Base-by-base conservation (phyloP, 2,888 invertebrate species). In the Conistra vaccinii region DNA sequence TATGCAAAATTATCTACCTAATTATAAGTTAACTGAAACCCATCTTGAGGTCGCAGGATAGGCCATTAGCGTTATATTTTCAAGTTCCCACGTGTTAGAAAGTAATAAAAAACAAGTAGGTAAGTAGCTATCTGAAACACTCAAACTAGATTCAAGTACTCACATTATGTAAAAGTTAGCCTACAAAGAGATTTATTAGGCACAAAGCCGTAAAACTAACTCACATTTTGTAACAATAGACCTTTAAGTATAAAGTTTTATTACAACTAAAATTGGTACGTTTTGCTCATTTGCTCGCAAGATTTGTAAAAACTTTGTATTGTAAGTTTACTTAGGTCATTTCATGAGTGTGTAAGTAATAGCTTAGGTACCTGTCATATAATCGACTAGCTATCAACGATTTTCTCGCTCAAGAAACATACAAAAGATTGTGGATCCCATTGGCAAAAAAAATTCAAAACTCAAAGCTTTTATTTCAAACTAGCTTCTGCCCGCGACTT, bases 111-210 rank as follows among this genome's bases (percentile, higher is more conserved):
- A 72, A 74, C 51, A 62, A 35, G 32, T 51, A 42, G 14, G 1
- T 51, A 29, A 51, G 55, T 57, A 39, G n/a, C 66, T 73, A 51
- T 12, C 10, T 57, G 42, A 72, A 51, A 58, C 62, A 58, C 66
- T 73, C 23, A 32, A 32, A 55, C 23, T 23, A 39, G 51, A 62
- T 81, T 67, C 51, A 73, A 80, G 65, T 67, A 57, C 55, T n/a
- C 23, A 74, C 62, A 62, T 79, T 68, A 75, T 65, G 60, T 76
- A 20, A 45, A 81, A 81, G 60, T 75, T 79, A 42, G 58, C 10
- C 14, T 39, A 69, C 76, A 79, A 76, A 69, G 58, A 69, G 60
- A 76, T 81, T 79, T 79, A 81, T 81, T 63, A 26, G 32, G 65
- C 35, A 60, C n/a, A 26, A 35, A 55, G 65, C 10, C 7, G n/a